phyloP scores from a whole-genome alignment of 2,888 invertebrate species.

The Troilus luridus region DNA sequence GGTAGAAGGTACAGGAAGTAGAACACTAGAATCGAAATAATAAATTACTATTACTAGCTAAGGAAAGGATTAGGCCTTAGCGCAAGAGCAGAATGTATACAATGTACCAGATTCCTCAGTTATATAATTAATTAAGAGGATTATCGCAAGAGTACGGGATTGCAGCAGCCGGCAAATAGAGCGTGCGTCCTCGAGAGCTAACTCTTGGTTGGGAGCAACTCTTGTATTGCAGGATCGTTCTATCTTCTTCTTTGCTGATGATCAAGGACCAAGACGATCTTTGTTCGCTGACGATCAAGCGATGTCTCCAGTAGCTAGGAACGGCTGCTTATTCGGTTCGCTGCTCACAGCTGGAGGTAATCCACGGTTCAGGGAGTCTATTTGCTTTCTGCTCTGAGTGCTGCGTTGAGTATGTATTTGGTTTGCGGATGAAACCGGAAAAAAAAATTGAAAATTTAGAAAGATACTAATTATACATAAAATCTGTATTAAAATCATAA shows the following conservation, averaged over 20 bases:
- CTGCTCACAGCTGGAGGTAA: background rate
- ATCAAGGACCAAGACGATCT: conserved; percentile 8
- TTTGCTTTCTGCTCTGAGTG: background rate
- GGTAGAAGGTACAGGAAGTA: no score
- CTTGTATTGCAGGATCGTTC: background rate
- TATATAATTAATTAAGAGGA: conserved; percentile 31
- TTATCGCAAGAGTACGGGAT: background rate
- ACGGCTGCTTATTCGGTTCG: conserved; percentile 17
- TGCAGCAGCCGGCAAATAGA: conserved; percentile 39
- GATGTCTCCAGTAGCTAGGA: background rate
- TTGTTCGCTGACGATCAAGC: background rate
- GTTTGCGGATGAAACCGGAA: no score
- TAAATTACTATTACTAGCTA: background rate
- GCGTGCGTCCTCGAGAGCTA: conserved; percentile 3
- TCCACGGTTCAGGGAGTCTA: background rate
- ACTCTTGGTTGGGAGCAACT: background rate
- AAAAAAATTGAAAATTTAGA: no score
- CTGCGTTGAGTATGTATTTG: background rate
- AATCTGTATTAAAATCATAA: no score
- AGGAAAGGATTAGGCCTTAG: background rate
- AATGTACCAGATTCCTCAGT: conserved; percentile 4
- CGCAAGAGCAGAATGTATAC: conserved; percentile 13
- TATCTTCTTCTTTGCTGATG: conserved; percentile 8
- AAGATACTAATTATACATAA: no score
- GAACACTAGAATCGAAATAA: background rate